These are phyloP conservation scores for Cheilosia pagana DNA, from an alignment of 2,888 invertebrate genomes.

Conservation along the genomic window DNA sequence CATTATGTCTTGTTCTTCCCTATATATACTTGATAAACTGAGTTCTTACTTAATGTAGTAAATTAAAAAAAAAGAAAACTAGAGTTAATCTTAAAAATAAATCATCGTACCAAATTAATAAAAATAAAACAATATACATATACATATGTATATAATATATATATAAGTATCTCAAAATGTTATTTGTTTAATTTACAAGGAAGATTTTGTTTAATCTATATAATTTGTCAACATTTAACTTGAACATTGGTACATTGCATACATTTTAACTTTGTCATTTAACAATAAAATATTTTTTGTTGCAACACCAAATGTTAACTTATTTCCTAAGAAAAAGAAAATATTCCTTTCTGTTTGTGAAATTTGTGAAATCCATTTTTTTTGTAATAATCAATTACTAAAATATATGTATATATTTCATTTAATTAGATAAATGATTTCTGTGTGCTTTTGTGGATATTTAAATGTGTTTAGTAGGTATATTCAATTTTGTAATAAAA, in stretches of 20 bases:
- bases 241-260: slow-evolving; percentile 51
- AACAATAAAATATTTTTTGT: slow-evolving; percentile 58
- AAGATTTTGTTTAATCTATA: slow-evolving; percentile 41
- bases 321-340: slow-evolving; percentile 26
- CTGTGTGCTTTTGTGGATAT: slow-evolving; percentile 58
- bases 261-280: slow-evolving; percentile 50
- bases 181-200: slow-evolving; percentile 51
- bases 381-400: slow-evolving; percentile 26
- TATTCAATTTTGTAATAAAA: slow-evolving; percentile 21
- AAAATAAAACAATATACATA: neutral
- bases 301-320: slow-evolving; percentile 22
- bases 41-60: slow-evolving; percentile 28
- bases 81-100: slow-evolving; percentile 28
- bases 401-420: slow-evolving; percentile 42
- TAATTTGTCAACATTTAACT: slow-evolving; percentile 64
- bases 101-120: slow-evolving; percentile 2
- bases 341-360: neutral
- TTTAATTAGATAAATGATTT: slow-evolving; percentile 45
- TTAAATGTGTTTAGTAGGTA: slow-evolving; percentile 44
- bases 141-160: no score
- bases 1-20: slow-evolving; percentile 19
- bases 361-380: slow-evolving; percentile 4
- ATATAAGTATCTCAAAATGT: slow-evolving; percentile 31
- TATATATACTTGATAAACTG: slow-evolving; percentile 28
- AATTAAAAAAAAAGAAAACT: slow-evolving; percentile 41